phyloP scores from a whole-genome alignment of 2,888 invertebrate species.

The Sinohyriopsis cumingii region DNA sequence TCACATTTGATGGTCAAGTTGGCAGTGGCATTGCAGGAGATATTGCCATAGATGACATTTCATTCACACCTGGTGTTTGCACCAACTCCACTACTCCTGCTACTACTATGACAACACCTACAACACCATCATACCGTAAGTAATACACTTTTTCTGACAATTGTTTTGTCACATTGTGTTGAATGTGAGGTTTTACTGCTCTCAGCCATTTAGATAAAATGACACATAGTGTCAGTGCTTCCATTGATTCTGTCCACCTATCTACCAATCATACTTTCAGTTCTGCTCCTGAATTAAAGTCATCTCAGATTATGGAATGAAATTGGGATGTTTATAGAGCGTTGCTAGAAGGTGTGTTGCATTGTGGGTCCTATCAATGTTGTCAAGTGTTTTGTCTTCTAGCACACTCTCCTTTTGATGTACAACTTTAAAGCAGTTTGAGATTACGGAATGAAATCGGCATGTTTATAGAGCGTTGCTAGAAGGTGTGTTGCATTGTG shows the following conservation, averaged over 20 bases:
- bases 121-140: slow-evolving; percentile 50
- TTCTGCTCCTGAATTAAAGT: too few relatives aligned
- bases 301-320: too few relatives aligned
- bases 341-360: background rate
- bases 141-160: background rate
- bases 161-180: background rate
- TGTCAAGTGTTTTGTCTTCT: background rate
- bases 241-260: too few relatives aligned
- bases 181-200: background rate
- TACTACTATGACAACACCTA: slow-evolving; percentile 37
- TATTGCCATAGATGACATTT: slow-evolving; percentile 64
- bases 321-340: background rate
- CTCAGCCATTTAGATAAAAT: background rate
- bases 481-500: too few relatives aligned
- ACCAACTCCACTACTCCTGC: slow-evolving; percentile 36
- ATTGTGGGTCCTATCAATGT: background rate
- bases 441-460: too few relatives aligned
- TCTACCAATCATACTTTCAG: too few relatives aligned
- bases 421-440: background rate
- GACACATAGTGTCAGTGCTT: too few relatives aligned
- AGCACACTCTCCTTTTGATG: background rate
- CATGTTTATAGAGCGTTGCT: too few relatives aligned
- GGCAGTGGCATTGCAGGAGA: slow-evolving; percentile 54
- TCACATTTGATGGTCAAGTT: slow-evolving; percentile 59
- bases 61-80: slow-evolving; percentile 46